phyloP scores from a whole-genome alignment of 2,888 invertebrate species.

The Dryococelus australis region DNA sequence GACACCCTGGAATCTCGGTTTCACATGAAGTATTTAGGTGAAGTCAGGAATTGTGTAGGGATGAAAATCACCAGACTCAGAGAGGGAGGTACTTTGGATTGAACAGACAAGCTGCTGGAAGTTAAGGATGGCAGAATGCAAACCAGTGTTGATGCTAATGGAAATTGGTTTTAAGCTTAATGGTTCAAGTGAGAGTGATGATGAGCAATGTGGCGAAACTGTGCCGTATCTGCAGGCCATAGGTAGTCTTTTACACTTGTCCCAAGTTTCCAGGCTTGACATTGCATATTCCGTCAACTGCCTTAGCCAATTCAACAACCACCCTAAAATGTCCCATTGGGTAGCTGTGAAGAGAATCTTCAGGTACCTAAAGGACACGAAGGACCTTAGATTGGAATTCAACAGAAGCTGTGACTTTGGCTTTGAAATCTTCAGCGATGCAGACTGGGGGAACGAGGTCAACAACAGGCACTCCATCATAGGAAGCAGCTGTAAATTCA shows the following conservation, averaged over 20 bases:
- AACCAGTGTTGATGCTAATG: constrained; percentile 17
- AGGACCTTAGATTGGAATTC: not conserved
- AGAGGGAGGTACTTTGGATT: not conserved
- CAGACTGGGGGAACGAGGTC: not conserved
- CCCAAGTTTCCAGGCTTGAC: not conserved
- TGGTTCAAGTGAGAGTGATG: not conserved
- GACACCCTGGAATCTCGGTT: not conserved
- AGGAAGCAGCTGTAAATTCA: not conserved
- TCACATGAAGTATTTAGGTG: not conserved
- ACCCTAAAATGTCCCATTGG: not conserved
- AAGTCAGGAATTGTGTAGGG: not conserved
- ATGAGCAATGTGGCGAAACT: not conserved
- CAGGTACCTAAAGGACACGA: not conserved
- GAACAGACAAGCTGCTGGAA: not conserved
- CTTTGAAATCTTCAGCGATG: not conserved
- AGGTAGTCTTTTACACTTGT: constrained; percentile 11
- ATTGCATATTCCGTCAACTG: not conserved
- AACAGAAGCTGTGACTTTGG: not conserved
- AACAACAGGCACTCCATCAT: not conserved
- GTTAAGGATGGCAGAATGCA: not conserved
- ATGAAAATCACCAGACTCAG: not conserved
- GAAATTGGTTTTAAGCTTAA: not conserved
- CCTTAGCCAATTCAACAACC: not conserved
- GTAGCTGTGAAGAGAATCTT: not conserved
- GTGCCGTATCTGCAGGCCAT: not conserved